phyloP scores from a whole-genome alignment of 2,797 vertebrate genomes.

The Cirrhinus molitorella region DNA sequence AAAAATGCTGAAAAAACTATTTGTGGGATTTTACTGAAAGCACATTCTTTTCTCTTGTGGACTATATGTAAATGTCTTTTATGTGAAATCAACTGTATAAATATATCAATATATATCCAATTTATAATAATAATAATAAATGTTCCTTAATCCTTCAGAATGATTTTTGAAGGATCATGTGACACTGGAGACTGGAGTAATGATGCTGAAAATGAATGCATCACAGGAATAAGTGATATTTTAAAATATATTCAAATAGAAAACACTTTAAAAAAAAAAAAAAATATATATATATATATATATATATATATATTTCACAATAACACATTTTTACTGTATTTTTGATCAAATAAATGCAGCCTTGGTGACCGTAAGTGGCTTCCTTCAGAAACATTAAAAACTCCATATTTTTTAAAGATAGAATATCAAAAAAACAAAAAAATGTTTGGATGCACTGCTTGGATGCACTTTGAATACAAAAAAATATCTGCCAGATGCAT shows the following conservation, averaged over 20 bases:
- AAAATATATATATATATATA: no score
- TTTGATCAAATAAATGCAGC: background rate
- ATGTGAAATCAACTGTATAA: background rate
- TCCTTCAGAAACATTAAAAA: background rate
- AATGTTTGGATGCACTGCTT: background rate
- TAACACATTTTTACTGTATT: background rate
- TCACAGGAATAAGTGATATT: background rate
- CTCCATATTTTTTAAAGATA: background rate
- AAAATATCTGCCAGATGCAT: slow-evolving; percentile 19
- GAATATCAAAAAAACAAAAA: background rate
- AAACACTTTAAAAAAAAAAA: no score
- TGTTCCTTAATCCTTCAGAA: background rate
- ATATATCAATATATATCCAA: background rate
- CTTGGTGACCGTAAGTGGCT: background rate
- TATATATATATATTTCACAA: no score
- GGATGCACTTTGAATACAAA: background rate
- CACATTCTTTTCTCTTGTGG: no score
- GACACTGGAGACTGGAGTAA: background rate
- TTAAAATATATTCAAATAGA: background rate
- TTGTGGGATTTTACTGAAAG: no score
- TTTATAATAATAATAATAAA: background rate
- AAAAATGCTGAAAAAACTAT: no score
- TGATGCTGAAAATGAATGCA: background rate
- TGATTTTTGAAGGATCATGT: background rate
- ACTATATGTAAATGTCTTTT: no score